phyloP scores from a whole-genome alignment of 2,797 vertebrate species.

The Xerus rutilus region DNA sequence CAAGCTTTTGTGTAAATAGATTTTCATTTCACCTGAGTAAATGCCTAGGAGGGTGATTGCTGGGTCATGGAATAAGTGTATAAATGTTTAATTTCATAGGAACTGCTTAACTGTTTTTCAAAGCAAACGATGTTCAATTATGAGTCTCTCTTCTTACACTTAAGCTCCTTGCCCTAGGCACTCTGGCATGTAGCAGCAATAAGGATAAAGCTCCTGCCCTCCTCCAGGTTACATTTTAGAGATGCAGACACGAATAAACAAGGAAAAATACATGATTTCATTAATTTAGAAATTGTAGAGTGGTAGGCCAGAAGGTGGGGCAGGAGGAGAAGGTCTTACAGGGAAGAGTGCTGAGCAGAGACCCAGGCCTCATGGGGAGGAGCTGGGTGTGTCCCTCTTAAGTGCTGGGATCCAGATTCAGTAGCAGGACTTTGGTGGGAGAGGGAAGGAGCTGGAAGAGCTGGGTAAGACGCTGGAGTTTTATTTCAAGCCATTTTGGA shows the following conservation, averaged over 20 bases:
- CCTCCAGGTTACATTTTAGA: background rate
- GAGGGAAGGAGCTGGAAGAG: background rate
- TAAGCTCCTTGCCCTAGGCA: background rate
- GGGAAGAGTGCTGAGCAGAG: background rate
- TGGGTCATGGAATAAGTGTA: background rate
- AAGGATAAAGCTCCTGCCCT: background rate
- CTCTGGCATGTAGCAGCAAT: background rate
- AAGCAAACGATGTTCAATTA: background rate
- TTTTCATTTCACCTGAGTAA: conserved; percentile 5
- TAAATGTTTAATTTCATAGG: background rate
- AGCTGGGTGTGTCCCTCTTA: background rate
- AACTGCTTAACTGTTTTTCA: background rate
- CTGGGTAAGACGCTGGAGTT: background rate
- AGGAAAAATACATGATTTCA: background rate
- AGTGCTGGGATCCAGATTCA: background rate
- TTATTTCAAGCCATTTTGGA: background rate
- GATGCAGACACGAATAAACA: background rate
- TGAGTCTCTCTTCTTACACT: background rate
- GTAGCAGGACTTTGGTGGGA: background rate
- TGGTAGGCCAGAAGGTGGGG: background rate
- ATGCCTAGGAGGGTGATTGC: background rate
- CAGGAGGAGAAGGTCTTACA: background rate
- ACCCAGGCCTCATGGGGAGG: too few species aligned
- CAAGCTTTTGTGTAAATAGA: background rate
- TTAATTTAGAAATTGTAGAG: background rate